A percentile compares a stretch with the other conserved stretches of the same genome.
Conservation (phyloP, 2,797 vertebrate genomes). For the Novumbra hubbsi region DNA sequence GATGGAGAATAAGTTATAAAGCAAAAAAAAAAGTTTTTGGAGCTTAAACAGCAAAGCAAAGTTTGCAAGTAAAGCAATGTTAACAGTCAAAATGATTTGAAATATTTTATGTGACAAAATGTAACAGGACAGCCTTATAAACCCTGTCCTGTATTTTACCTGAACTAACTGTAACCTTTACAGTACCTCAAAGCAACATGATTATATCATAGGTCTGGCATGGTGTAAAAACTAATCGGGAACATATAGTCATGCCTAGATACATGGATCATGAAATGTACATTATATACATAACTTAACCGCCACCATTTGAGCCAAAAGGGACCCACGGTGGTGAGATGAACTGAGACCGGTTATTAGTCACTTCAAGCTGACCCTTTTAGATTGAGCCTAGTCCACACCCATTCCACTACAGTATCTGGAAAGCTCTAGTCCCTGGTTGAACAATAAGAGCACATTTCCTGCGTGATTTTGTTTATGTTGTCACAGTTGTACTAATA, state of each 20-base stretch:
- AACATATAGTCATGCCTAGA: neutral
- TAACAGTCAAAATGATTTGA: too few relatives aligned
- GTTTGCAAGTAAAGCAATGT: too few relatives aligned
- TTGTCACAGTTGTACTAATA: constrained; percentile 2
- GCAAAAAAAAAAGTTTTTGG: too few relatives aligned
- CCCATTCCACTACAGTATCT: neutral
- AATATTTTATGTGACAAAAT: too few relatives aligned
- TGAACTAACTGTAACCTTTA: neutral
- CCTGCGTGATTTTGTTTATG: constrained; percentile 16
- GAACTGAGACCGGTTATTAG: neutral
- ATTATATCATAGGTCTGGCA: constrained; percentile 3
- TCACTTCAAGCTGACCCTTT: neutral
- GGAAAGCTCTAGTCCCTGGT: neutral
- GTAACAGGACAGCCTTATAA: too few relatives aligned
- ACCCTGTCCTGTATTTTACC: neutral
- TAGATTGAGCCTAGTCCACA: neutral
- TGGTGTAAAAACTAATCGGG: neutral
- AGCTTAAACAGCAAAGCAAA: too few relatives aligned
- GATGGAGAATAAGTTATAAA: too few relatives aligned
- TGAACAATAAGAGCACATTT: constrained; percentile 24
- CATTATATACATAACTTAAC: neutral
- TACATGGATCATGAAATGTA: neutral
- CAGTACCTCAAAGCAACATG: neutral
- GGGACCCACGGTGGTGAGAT: neutral
- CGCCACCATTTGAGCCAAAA: too few relatives aligned